Evolutionary conservation across 1,140 invertebrate species (phyloP).

Genomic region (Bacillus rossius): DNA sequence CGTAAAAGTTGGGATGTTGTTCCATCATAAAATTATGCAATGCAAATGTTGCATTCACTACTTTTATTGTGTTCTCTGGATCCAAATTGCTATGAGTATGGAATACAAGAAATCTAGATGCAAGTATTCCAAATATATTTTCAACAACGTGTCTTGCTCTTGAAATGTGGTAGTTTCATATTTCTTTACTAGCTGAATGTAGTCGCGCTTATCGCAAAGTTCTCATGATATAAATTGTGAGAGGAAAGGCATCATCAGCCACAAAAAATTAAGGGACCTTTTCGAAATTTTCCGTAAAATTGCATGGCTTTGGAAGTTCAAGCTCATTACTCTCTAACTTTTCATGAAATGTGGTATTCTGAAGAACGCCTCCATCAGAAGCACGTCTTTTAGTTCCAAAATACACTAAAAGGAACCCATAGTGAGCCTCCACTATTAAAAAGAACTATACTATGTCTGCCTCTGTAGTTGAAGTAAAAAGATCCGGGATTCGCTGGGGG

Average conservation of each 20-base stretch:
- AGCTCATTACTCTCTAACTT: conserved; percentile 14
- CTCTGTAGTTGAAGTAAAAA: too few species aligned
- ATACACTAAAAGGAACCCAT: conserved; percentile 35
- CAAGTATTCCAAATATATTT: conserved; percentile 44
- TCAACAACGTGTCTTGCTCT: conserved; percentile 37
- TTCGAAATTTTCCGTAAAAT: conserved; percentile 7
- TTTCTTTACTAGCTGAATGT: conserved; percentile 18
- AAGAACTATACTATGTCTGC: conserved; percentile 28
- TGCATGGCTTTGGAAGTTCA: conserved; percentile 16
- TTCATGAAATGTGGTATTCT: conserved; percentile 24
- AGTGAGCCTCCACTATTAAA: conserved; percentile 35
- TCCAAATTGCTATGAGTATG: conserved; percentile 20
- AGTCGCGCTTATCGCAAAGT: conserved; percentile 25
- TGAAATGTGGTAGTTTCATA: conserved; percentile 44
- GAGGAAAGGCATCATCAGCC: conserved; percentile 39
- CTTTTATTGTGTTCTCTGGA: conserved; percentile 18
- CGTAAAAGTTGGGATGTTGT: conserved; percentile 15
- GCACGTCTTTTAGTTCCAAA: conserved; percentile 34
- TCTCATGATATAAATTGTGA: conserved; percentile 35
- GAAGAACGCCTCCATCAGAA: conserved; percentile 34
- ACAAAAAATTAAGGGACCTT: conserved; percentile 33
- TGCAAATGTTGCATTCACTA: conserved; percentile 18
- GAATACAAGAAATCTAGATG: conserved; percentile 21
- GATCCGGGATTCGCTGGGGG: too few species aligned
- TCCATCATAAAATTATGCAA: conserved; percentile 13